Conservation (phyloP, 2,888 invertebrate genomes). For the Exocentrus adspersus region DNA sequence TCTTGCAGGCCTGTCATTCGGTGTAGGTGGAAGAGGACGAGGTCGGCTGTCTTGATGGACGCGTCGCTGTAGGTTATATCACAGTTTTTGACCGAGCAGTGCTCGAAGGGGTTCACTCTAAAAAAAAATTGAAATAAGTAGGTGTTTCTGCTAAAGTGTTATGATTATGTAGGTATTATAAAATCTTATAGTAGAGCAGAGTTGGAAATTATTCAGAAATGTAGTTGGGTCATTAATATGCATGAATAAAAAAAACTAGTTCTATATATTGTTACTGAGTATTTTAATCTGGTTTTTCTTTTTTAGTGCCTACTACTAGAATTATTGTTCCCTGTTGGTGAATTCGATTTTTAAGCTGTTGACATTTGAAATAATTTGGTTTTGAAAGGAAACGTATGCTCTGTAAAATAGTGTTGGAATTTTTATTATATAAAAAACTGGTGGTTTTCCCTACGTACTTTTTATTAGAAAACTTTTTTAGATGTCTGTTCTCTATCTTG, state of each 20-base stretch:
- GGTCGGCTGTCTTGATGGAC: constrained; percentile 68
- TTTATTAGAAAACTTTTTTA: constrained; percentile 64
- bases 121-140: constrained; percentile 8
- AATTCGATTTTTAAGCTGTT: not conserved
- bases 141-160: no score
- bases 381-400: not conserved
- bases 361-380: not conserved
- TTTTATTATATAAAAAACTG: no score
- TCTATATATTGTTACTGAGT: not conserved
- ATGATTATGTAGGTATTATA: no score
- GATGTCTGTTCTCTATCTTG: constrained; percentile 68
- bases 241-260: not conserved
- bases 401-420: not conserved
- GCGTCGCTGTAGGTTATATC: constrained; percentile 67
- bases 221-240: not conserved
- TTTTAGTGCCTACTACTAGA: not conserved
- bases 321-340: not conserved
- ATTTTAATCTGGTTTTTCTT: not conserved
- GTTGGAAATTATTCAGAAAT: not conserved
- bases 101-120: constrained; percentile 67
- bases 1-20: constrained; percentile 62
- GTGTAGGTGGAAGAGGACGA: constrained; percentile 72
- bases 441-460: no score
- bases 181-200: no score
- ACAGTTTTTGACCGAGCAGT: constrained; percentile 73